phyloP scores from a whole-genome alignment of 2,797 vertebrate genomes.

The Schizopygopsis pylzovi region DNA sequence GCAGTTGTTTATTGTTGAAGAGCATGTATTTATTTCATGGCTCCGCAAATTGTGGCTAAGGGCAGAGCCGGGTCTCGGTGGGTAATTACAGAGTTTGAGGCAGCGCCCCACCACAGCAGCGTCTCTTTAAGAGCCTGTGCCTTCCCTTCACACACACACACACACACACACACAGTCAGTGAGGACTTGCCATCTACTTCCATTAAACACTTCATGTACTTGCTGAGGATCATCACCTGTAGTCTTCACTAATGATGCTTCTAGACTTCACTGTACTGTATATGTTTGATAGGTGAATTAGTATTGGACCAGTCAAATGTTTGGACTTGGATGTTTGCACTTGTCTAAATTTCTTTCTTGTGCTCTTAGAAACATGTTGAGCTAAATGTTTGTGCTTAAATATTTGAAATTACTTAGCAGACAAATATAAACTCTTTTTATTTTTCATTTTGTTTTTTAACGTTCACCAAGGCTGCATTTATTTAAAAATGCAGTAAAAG shows the following conservation, averaged over 20 bases:
- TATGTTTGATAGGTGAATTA: background rate
- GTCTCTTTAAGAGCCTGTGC: conserved; percentile 61
- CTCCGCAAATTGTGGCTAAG: conserved; percentile 81
- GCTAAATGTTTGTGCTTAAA: background rate
- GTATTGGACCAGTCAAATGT: background rate
- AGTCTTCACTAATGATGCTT: conserved; percentile 22
- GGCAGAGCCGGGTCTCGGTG: conserved; percentile 74
- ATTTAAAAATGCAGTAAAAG: too few species aligned
- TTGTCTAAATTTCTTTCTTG: background rate
- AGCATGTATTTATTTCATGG: conserved; percentile 84
- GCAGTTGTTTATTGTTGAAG: conserved; percentile 85
- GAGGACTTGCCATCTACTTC: background rate
- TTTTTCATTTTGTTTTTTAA: background rate
- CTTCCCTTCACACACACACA: conserved; percentile 30
- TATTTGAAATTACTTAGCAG: background rate
- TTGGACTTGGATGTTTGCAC: background rate
- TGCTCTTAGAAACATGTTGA: background rate
- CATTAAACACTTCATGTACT: conserved; percentile 32
- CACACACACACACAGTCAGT: conserved; percentile 18
- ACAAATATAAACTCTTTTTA: background rate
- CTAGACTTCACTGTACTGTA: conserved; percentile 4
- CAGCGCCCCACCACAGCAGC: conserved; percentile 69
- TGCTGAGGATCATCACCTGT: background rate
- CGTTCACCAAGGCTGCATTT: background rate
- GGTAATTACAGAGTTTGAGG: conserved; percentile 80